Base-by-base conservation (phyloP, 2,113 vertebrate genomes). In the Pterophyllum scalare region DNA sequence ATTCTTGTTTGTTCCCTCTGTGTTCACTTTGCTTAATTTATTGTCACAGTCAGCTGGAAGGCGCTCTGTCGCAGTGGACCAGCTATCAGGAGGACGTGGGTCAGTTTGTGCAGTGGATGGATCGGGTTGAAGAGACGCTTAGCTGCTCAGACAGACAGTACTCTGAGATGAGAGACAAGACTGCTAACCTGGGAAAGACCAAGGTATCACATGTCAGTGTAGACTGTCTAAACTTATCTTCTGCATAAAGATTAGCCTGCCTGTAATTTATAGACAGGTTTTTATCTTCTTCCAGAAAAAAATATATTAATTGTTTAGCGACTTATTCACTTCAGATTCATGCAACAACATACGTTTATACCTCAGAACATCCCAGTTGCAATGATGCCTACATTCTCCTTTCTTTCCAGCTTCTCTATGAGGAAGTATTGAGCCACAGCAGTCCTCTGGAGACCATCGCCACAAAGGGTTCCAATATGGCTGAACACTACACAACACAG, bases 51-150 rank as follows among this genome's bases (percentile, higher is more conserved):
- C 98, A 98, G 87, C 93, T 99, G 33, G 98, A 99, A 94, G 97
- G 97, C 2, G 97, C 97, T 15, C 96, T 99, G 20, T 99, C 97
- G 2, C 97, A 98, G 79, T 99, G 98, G 98, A 99, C 98, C 61
- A 99, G 97, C 92, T 99, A 99, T 60, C 98, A 99, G 94, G 98
- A 99, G 87, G 98, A 98, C 1, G 96, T 99, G 35, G 96, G 96
- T 10, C 98, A 98, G 94, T 99, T 99, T 92, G 95, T 96, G 70
- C 87, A 92, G 76, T 99, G 98, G 98, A 97, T 99, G 97, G 97
- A 98, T 52, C 88, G 95, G 0, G 93, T 97, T 54, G 97, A 99
- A 93, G 95, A 96, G 86, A 97, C 92, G 15, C 94, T 99, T 22
- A 95, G 88, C 22, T 95, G 94, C 84, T 96, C 96, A 0, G 97